phyloP scores from a whole-genome alignment of 2,888 invertebrate species.

The Drosophila nigritarsus region DNA sequence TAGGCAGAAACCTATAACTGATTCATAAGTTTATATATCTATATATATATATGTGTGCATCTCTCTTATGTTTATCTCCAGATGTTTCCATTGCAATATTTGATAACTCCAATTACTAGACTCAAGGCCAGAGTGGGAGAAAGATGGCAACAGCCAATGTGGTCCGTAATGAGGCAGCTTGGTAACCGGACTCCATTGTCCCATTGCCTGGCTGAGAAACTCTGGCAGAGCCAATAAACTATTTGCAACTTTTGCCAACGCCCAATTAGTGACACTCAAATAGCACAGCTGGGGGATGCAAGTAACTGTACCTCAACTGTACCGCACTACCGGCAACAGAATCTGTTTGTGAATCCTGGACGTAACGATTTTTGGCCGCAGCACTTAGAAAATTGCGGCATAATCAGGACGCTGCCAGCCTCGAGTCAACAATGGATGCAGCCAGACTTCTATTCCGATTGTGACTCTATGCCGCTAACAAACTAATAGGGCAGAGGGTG shows the following conservation, averaged over 20 bases:
- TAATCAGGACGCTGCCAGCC: slow-evolving; percentile 72
- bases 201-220: slow-evolving; percentile 41
- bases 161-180: slow-evolving; percentile 45
- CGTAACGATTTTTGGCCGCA: slow-evolving; percentile 57
- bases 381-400: slow-evolving; percentile 80
- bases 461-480: slow-evolving; percentile 10
- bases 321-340: neutral
- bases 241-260: slow-evolving; percentile 68
- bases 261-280: slow-evolving; percentile 79
- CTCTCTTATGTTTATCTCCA: neutral
- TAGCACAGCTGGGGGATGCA: slow-evolving; percentile 35
- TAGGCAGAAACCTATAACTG: neutral
- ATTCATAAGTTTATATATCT: neutral
- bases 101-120: neutral
- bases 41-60: neutral
- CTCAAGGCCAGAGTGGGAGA: neutral
- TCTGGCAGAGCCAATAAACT: slow-evolving; percentile 46
- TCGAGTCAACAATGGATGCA: slow-evolving; percentile 51
- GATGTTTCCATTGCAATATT: neutral
- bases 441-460: slow-evolving; percentile 14
- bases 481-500: slow-evolving; percentile 25
- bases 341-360: slow-evolving; percentile 20
- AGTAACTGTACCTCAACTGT: neutral
- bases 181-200: slow-evolving; percentile 39
- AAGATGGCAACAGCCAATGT: neutral